phyloP scores from a whole-genome alignment of 2,113 vertebrate species.

The Rousettus leschenaultii region DNA sequence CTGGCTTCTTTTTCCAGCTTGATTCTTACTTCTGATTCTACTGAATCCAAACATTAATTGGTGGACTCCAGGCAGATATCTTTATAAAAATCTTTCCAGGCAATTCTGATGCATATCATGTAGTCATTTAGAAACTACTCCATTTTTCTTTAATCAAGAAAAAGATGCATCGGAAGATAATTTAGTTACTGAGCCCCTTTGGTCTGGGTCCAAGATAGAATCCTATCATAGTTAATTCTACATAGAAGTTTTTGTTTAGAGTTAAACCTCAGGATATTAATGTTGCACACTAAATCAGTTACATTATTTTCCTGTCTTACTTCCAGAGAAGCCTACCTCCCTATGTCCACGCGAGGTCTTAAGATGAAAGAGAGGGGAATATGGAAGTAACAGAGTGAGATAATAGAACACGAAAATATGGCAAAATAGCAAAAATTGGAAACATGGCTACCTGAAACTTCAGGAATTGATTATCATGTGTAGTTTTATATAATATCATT shows the following conservation, averaged over 20 bases:
- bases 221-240: not conserved
- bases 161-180: not conserved
- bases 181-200: not conserved
- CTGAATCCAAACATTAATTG: not conserved
- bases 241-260: not conserved
- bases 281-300: not conserved
- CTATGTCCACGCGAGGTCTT: not conserved
- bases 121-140: not conserved
- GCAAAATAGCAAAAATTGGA: not conserved
- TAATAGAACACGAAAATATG: not conserved
- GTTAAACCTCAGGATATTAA: not conserved
- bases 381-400: not conserved
- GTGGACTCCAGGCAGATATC: not conserved
- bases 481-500: not conserved
- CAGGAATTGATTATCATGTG: not conserved
- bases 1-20: not conserved
- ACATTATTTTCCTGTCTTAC: not conserved
- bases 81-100: not conserved
- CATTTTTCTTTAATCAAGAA: not conserved
- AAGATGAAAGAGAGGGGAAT: not conserved
- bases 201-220: not conserved
- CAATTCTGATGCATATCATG: not conserved
- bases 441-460: not conserved
- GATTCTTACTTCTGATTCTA: not conserved
- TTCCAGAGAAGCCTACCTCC: not conserved